These are phyloP conservation scores for Caracal caracal DNA, from an alignment of 2,113 vertebrate genomes.

Conservation along the genomic window DNA sequence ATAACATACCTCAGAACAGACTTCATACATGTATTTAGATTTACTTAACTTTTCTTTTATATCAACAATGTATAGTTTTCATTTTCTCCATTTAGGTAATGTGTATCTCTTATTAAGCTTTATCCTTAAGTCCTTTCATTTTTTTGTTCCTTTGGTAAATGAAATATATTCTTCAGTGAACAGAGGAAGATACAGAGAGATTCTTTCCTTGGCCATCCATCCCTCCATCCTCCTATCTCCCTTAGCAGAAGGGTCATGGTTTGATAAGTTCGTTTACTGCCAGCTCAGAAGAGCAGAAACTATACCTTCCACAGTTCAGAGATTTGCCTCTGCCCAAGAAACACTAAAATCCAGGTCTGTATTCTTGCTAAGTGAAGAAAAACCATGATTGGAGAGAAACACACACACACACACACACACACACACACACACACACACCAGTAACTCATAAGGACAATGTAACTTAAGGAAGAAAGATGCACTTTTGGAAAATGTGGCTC, in stretches of 20 bases:
- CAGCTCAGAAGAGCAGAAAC: neutral
- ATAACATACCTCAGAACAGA: neutral
- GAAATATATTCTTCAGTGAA: neutral
- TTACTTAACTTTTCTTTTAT: neutral
- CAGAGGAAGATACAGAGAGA: neutral
- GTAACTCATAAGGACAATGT: neutral
- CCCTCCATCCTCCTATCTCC: neutral
- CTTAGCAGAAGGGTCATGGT: neutral
- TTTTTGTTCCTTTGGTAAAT: neutral
- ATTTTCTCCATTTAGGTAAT: neutral
- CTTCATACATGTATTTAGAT: neutral
- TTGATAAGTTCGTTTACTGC: neutral
- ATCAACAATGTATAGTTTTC: neutral
- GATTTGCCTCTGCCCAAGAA: neutral
- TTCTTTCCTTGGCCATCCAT: neutral
- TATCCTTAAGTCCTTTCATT: neutral
- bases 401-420: neutral
- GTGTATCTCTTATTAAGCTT: neutral
- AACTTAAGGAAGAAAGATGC: neutral
- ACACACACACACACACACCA: neutral
- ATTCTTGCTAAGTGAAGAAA: neutral
- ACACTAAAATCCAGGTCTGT: neutral
- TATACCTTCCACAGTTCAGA: neutral
- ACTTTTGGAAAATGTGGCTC: constrained; percentile 12
- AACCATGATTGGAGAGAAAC: neutral